These are phyloP conservation scores for Panonychus citri DNA, from an alignment of 1,140 invertebrate genomes.

Conservation along the genomic window DNA sequence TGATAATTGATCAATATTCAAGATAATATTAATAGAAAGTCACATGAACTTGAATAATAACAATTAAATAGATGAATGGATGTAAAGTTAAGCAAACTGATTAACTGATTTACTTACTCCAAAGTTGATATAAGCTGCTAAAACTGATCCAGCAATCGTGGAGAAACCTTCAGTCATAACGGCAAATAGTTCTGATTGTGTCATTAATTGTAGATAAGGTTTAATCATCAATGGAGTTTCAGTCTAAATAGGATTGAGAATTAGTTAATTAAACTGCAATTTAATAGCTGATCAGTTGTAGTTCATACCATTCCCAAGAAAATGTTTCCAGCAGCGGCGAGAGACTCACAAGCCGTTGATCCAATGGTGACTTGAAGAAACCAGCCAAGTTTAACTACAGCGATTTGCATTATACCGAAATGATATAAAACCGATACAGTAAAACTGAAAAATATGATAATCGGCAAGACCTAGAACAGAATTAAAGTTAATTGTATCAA, in stretches of 20 bases:
- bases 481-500: not conserved
- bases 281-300: not conserved
- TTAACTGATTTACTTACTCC: slow-evolving; percentile 37
- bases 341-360: slow-evolving; percentile 73
- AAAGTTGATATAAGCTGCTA: slow-evolving; percentile 74
- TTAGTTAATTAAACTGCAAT: not conserved
- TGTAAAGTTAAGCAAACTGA: too few species aligned
- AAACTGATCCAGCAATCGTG: slow-evolving; percentile 72
- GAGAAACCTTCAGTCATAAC: slow-evolving; percentile 83
- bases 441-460: slow-evolving; percentile 77
- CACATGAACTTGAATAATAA: too few species aligned
- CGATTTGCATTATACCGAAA: slow-evolving; percentile 56
- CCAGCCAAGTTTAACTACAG: slow-evolving; percentile 60
- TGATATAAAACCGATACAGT: slow-evolving; percentile 66
- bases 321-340: slow-evolving; percentile 67
- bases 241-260: slow-evolving; percentile 30
- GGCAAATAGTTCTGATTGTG: slow-evolving; percentile 69
- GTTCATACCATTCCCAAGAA: slow-evolving; percentile 55
- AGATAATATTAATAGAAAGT: too few species aligned
- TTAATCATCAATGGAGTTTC: slow-evolving; percentile 70
- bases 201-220: slow-evolving; percentile 57
- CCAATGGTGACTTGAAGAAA: slow-evolving; percentile 42
- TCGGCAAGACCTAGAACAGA: slow-evolving; percentile 40
- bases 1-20: too few species aligned
- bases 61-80: too few species aligned